Percentiles rank a stretch among this genome's conserved stretches.
Conservation (phyloP, 2,113 vertebrate genomes). For the Gasterosteus nipponicus region DNA sequence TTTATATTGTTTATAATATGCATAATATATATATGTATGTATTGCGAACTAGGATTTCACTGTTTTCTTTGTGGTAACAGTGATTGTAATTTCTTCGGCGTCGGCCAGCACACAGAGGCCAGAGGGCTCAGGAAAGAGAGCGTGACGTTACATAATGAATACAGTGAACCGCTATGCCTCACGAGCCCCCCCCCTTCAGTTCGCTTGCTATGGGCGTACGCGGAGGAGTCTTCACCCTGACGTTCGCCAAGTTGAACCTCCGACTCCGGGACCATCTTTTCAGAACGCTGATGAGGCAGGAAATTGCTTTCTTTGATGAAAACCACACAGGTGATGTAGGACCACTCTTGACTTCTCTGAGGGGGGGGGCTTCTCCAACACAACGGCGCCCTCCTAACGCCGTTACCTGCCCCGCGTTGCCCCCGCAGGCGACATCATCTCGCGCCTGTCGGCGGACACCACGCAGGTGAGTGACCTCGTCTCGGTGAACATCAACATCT, state of each 20-base stretch:
- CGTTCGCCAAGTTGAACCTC: conserved; percentile 91
- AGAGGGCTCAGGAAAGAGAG: no score
- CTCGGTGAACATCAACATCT: conserved; percentile 94
- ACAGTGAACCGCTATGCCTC: conserved; percentile 3
- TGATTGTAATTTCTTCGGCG: not conserved
- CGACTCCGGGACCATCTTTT: conserved; percentile 93
- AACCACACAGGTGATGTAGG: conserved; percentile 90
- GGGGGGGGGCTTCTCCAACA: not conserved
- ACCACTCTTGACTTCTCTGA: not conserved
- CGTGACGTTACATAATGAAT: not conserved
- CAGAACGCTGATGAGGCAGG: conserved; percentile 89
- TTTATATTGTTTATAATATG: no score
- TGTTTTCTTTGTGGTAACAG: not conserved
- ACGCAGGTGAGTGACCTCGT: conserved; percentile 96
- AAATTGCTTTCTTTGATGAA: conserved; percentile 94
- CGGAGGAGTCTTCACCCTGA: conserved; percentile 91
- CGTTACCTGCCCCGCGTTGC: not conserved
- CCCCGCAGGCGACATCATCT: conserved; percentile 90
- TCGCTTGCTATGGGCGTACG: conserved; percentile 92
- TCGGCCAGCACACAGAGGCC: not conserved
- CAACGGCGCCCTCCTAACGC: not conserved
- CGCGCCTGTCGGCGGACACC: conserved; percentile 95
- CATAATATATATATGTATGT: not conserved
- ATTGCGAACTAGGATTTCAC: not conserved
- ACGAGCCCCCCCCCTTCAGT: conserved; percentile 78